Base-by-base conservation (phyloP, 2,113 vertebrate genomes). In the Hippolais icterina region DNA sequence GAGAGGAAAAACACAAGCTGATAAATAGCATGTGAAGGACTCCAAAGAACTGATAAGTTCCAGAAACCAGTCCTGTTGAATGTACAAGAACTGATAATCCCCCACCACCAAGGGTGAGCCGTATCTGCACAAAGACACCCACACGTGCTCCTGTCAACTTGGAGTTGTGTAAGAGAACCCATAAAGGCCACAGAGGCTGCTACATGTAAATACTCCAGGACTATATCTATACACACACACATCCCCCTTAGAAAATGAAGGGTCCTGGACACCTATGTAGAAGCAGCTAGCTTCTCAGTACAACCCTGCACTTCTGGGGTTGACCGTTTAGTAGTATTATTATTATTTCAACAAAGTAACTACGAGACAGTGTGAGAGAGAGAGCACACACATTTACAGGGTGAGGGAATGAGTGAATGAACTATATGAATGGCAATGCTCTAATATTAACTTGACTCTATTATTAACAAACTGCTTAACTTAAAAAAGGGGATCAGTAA, bases 161-260 rank as follows among this genome's bases (percentile, higher is more conserved):
- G 0, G 6, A 57, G 23, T 0, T 57, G 18, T 65, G 12, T 37
- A 80, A 80, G 12, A n/a, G 23, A 91, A 13, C 28, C 79, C 21
- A 7, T 7, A 37, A 72, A 72, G 27, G 17, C 9, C 1, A 39
- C 57, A 65, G 57, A 37, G 37, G 66, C 46, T 76, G 57, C 50
- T 87, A 10, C 5, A 53, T 6, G 27, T 23, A 44, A 88, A 83
- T 8, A 42, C 42, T 59, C 29, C 14, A 69, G 25, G 14, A 60
- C 23, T 44, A 47, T 7, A 35, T 10, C 33, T 0, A 49, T 3
- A n/a, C 1, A 53, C 3, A 78, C 2, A 91, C 1, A 28, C 5
- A 54, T 3, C 4, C 29, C 16, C 3, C 41, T 61, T n/a, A 35
- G 28, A 39, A 93, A 74, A 78, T 27, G 1, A 87, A 74, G 21